These are phyloP conservation scores for Halichoeres trimaculatus DNA, from an alignment of 2,113 vertebrate species.

Conservation along the genomic window DNA sequence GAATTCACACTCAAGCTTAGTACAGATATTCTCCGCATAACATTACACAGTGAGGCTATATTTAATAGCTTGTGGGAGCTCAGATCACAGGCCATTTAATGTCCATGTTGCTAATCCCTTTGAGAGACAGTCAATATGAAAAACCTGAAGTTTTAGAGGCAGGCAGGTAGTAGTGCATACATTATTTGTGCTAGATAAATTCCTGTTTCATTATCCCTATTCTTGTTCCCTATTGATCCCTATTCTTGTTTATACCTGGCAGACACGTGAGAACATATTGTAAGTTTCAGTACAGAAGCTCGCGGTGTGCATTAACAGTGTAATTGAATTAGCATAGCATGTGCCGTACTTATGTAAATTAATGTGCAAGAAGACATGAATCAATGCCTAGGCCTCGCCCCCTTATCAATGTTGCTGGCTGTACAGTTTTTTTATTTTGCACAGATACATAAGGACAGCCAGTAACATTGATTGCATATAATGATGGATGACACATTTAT, in stretches of 20 bases:
- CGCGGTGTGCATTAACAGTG: background rate
- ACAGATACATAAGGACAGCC: too few species aligned
- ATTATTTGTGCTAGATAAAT: conserved; percentile 14
- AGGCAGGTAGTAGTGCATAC: conserved; percentile 2
- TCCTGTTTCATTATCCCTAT: conserved; percentile 2
- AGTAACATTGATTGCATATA: too few species aligned
- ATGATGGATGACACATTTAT: too few species aligned
- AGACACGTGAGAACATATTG: background rate
- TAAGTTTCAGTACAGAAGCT: background rate
- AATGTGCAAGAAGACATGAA: conserved; percentile 14
- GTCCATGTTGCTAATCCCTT: conserved; percentile 49
- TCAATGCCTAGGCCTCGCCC: background rate
- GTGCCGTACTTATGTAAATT: conserved; percentile 19
- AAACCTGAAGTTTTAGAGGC: conserved; percentile 43
- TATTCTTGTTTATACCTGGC: background rate
- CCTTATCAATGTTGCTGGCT: background rate
- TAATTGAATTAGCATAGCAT: conserved; percentile 13
- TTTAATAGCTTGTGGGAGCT: conserved; percentile 42
- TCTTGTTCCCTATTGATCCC: too few species aligned
- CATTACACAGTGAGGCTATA: background rate
- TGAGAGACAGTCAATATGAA: conserved; percentile 41
- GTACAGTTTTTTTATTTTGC: too few species aligned
- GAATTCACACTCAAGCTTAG: conserved; percentile 33
- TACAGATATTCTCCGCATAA: conserved; percentile 23
- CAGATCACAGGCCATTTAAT: conserved; percentile 38